Conservation (phyloP, 2,888 invertebrate species). For the Crioceris asparagi region DNA sequence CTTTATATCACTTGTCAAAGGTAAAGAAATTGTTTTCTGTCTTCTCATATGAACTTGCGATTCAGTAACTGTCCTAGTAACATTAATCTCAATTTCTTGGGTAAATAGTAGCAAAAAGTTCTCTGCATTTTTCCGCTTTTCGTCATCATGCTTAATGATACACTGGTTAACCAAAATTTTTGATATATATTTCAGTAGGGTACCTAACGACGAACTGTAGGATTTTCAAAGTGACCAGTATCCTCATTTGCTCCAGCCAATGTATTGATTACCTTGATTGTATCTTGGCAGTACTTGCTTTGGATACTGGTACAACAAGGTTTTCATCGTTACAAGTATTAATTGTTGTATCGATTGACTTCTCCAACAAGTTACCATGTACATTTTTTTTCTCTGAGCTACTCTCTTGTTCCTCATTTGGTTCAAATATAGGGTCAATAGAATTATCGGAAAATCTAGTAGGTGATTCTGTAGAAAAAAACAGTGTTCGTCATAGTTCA, state of each 20-base stretch:
- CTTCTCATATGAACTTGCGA: conserved; percentile 7
- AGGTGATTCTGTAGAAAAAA: too few species aligned
- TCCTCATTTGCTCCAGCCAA: conserved; percentile 12
- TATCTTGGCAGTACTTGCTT: conserved; percentile 12
- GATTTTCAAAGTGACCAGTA: conserved; percentile 12
- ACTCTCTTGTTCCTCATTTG: too few species aligned
- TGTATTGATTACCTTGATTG: conserved; percentile 14
- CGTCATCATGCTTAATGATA: conserved; percentile 3
- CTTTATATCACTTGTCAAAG: conserved; percentile 6
- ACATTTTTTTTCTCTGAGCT: too few species aligned
- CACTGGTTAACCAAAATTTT: conserved; percentile 7
- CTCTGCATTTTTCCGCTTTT: conserved; percentile 4
- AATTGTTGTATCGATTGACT: too few species aligned
- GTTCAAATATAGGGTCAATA: too few species aligned
- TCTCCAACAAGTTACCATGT: too few species aligned
- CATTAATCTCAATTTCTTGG: conserved; percentile 5
- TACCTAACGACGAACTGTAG: conserved; percentile 15
- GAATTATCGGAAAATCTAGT: too few species aligned
- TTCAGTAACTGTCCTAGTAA: conserved; percentile 9
- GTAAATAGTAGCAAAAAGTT: conserved; percentile 6
- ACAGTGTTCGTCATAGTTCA: too few species aligned
- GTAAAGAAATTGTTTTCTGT: conserved; percentile 4
- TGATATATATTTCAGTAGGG: conserved; percentile 15
- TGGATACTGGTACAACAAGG: too few species aligned
- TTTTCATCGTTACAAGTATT: too few species aligned